Base-by-base conservation (phyloP, 2,113 vertebrate genomes). In the Urocitellus parryii region DNA sequence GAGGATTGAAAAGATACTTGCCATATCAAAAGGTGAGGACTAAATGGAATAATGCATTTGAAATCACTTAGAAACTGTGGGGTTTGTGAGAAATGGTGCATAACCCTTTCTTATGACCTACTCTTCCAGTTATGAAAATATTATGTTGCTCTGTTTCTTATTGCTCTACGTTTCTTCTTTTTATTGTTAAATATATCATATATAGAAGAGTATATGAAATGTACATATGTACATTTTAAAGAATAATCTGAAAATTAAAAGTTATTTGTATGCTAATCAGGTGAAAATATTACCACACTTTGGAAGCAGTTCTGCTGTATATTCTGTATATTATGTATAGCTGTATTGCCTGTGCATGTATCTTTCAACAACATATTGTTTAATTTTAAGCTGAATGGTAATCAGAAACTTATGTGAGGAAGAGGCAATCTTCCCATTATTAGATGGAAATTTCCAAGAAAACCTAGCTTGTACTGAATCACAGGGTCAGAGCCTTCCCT, bases 221-320 rank as follows among this genome's bases (percentile, higher is more conserved):
- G 37, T 14, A 42, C 53, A 88, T 80, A 89, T 78, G 16, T 39
- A 56, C 18, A 63, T 82, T 87, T 96, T 79, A 87, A 96, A 90
- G 25, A 87, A 24, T 83, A 82, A 74, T 89, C 95, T 95, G 76
- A 82, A 87, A 90, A 90, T 68, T 20, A 89, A 93, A 82, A 88
- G 37, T 88, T 81, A 67, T 56, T 5, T 53, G 22, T 37, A 42
- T 34, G n/a, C 25, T 8, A 76, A 42, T n/a, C 58, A 74, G 61
- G 82, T 78, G 25, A 95, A 91, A 89, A 89, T 20, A 27, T 79
- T 56, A 39, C 42, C 22, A 51, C 63, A 78, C 79, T 94, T 96
- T 51, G 79, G 72, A 76, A 80, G 81, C 1, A 90, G 29, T 29
- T 78, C 11, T 86, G 14, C n/a, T 89, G 11, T 48, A 48, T 48